Evolutionary conservation across 2,888 invertebrate genomes (phyloP).

Genomic region (Sialis fuliginosa): DNA sequence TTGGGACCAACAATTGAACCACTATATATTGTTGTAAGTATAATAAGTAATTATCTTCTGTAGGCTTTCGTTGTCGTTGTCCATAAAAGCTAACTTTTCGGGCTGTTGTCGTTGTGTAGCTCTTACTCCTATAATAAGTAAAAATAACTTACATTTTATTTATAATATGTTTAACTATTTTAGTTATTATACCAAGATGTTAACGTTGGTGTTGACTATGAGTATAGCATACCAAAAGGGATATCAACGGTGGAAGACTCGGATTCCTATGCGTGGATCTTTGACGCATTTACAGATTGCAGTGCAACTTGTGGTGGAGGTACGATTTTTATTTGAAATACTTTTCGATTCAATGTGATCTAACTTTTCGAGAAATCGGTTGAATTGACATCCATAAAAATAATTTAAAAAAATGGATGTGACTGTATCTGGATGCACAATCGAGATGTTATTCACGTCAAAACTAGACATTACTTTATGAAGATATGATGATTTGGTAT

Average conservation of each 20-base stretch:
- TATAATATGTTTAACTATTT: conserved; percentile 10
- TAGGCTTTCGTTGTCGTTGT: no score
- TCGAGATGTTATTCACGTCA: no score
- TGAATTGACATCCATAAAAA: no score
- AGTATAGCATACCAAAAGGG: conserved; percentile 72
- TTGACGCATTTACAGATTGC: conserved; percentile 62
- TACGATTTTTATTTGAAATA: conserved; percentile 20
- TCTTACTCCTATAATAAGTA: no score
- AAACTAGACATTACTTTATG: no score
- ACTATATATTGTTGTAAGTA: conserved; percentile 63
- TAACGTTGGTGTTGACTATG: conserved; percentile 74
- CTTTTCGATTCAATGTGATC: no score
- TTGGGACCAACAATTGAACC: conserved; percentile 84
- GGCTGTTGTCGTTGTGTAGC: no score
- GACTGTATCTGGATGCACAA: no score
- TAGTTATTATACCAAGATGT: conserved; percentile 66
- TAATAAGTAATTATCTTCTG: neutral
- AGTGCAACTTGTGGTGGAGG: conserved; percentile 84
- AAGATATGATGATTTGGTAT: no score
- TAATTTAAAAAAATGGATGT: no score
- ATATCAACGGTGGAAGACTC: conserved; percentile 43
- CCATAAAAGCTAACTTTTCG: no score
- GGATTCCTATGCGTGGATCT: conserved; percentile 71
- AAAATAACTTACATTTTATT: neutral
- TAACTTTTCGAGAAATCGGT: no score